Evolutionary conservation across 2,797 vertebrate genomes (phyloP).

Genomic region (Adrianichthys oophorus): DNA sequence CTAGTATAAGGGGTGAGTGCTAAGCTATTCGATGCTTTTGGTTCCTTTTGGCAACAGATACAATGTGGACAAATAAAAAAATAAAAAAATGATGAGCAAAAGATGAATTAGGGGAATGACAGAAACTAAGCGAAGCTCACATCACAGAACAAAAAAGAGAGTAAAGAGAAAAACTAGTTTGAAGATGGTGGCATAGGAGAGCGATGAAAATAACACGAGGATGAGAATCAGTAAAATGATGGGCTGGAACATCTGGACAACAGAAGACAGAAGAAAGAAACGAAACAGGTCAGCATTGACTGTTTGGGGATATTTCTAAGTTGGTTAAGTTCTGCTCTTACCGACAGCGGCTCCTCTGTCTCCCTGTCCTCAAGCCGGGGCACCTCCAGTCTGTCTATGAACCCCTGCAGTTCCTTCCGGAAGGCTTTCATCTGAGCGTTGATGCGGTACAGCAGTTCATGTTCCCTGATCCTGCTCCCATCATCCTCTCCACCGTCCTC

Average conservation of each 20-base stretch:
- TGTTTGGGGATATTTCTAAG: background rate
- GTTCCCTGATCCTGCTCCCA: slow-evolving; percentile 89
- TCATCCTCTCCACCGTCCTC: slow-evolving; percentile 85
- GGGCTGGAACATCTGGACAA: slow-evolving; percentile 98
- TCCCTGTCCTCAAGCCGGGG: slow-evolving; percentile 86
- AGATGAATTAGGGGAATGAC: slow-evolving; percentile 71
- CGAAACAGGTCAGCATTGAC: slow-evolving; percentile 12
- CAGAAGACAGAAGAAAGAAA: slow-evolving; percentile 65
- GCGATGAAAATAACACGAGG: slow-evolving; percentile 97
- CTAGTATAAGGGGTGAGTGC: slow-evolving; percentile 72
- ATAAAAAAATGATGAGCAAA: slow-evolving; percentile 80
- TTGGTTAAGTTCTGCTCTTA: slow-evolving; percentile 73
- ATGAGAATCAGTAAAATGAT: slow-evolving; percentile 99
- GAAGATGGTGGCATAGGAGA: slow-evolving; percentile 98
- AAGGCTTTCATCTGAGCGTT: slow-evolving; percentile 98
- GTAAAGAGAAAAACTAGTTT: slow-evolving; percentile 99
- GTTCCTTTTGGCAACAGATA: slow-evolving; percentile 87
- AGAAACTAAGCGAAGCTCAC: slow-evolving; percentile 70
- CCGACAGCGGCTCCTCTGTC: slow-evolving; percentile 93
- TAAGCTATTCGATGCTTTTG: slow-evolving; percentile 86
- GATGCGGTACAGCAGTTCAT: slow-evolving; percentile 94
- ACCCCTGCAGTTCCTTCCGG: slow-evolving; percentile 93
- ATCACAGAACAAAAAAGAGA: slow-evolving; percentile 98
- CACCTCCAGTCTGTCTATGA: slow-evolving; percentile 91
- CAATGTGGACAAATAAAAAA: slow-evolving; percentile 52